Evolutionary conservation across 1,140 invertebrate genomes (phyloP).

Genomic region (Callitettix versicolor): DNA sequence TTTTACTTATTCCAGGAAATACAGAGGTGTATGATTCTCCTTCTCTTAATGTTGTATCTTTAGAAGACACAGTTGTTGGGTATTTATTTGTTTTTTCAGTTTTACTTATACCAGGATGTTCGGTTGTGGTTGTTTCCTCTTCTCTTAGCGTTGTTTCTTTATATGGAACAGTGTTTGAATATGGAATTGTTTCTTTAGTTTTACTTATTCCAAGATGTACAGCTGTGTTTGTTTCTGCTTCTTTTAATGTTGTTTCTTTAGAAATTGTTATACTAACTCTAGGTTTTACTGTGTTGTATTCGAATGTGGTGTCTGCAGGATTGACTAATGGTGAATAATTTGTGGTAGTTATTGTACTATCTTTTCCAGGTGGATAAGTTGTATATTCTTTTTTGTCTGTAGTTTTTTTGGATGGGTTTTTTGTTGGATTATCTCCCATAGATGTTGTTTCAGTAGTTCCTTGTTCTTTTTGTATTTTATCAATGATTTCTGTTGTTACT

Average conservation of each 20-base stretch:
- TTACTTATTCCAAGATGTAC: background rate
- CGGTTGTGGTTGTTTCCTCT: background rate
- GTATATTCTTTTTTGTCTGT: background rate
- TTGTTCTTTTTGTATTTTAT: too few species aligned
- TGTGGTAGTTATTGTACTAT: background rate
- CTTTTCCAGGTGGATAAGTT: background rate
- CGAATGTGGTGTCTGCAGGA: background rate
- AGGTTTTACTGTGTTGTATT: background rate
- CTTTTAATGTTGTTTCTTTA: background rate
- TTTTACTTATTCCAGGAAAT: background rate
- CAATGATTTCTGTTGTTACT: too few species aligned
- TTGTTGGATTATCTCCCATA: too few species aligned
- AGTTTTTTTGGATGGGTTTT: too few species aligned
- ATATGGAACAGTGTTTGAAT: background rate
- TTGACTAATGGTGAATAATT: background rate
- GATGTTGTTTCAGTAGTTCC: too few species aligned
- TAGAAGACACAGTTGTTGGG: background rate
- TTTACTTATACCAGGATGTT: background rate
- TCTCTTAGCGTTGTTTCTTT: background rate
- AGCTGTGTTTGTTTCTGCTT: background rate
- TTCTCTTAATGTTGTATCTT: background rate
- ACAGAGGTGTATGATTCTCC: background rate
- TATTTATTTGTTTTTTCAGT: background rate
- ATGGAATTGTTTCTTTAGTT: background rate
- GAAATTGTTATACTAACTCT: background rate